phyloP scores from a whole-genome alignment of 2,113 vertebrate species.

The Meriones unguiculatus region DNA sequence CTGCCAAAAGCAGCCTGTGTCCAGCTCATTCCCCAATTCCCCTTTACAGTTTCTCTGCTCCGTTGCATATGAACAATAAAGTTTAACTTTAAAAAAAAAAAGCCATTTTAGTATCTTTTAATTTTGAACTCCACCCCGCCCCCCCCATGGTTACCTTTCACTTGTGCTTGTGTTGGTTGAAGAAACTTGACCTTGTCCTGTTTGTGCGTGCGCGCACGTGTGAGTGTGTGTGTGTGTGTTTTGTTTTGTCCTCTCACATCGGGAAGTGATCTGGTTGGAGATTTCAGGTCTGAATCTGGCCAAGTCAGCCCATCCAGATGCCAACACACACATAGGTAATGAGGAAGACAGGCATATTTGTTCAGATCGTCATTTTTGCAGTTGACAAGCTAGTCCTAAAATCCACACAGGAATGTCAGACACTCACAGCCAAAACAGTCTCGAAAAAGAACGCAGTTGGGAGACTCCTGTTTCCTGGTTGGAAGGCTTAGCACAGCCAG shows the following conservation, averaged over 20 bases:
- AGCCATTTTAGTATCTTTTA: background rate
- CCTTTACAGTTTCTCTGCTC: background rate
- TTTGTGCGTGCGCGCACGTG: no score
- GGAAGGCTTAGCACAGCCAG: background rate
- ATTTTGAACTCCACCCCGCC: background rate
- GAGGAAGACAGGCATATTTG: background rate
- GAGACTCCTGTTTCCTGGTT: background rate
- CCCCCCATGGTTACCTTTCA: background rate
- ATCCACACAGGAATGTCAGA: background rate
- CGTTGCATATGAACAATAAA: background rate
- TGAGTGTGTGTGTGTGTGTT: background rate
- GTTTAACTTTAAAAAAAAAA: background rate
- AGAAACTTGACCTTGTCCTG: background rate
- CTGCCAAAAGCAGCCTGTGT: background rate
- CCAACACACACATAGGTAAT: background rate
- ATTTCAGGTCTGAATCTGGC: background rate
- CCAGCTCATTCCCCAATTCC: background rate
- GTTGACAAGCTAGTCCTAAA: background rate
- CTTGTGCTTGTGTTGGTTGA: background rate
- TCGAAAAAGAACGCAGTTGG: background rate
- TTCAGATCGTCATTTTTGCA: background rate
- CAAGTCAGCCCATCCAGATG: background rate
- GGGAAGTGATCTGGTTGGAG: background rate
- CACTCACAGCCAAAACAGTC: background rate
- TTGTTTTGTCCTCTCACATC: background rate